Conservation (phyloP, 2,888 invertebrate species). For the Calameuta idolon region DNA sequence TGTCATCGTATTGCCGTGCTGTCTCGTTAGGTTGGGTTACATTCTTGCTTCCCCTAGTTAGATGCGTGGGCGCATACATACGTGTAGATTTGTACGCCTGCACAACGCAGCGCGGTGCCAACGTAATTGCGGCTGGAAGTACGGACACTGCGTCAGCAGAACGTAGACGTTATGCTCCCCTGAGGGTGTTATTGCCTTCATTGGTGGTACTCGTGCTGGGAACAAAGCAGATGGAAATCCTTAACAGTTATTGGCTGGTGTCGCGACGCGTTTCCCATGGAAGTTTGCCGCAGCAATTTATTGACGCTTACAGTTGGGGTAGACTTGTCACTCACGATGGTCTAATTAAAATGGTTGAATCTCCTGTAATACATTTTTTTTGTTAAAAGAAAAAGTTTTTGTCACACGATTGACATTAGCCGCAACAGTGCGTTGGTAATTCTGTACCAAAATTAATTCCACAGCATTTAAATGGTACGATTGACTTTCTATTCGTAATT, state of each 20-base stretch:
- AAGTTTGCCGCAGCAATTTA: slow-evolving; percentile 31
- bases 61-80: slow-evolving; percentile 1
- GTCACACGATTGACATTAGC: not conserved
- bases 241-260: slow-evolving; percentile 57
- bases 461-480: not conserved
- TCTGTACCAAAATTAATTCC: not conserved
- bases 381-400: not conserved
- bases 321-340: slow-evolving; percentile 54
- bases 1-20: not conserved
- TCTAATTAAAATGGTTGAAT: slow-evolving; percentile 52
- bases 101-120: slow-evolving; percentile 27
- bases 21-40: not conserved
- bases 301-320: slow-evolving; percentile 34
- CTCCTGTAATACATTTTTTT: not conserved
- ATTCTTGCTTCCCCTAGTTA: not conserved
- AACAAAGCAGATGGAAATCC: slow-evolving; percentile 60
- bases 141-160: slow-evolving; percentile 39
- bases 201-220: slow-evolving; percentile 43
- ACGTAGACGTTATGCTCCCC: slow-evolving; percentile 22
- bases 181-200: slow-evolving; percentile 52
- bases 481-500: not conserved
- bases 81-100: slow-evolving; percentile 7
- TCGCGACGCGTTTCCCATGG: slow-evolving; percentile 16
- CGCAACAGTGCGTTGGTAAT: not conserved
- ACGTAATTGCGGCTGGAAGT: slow-evolving; percentile 46